Percentiles rank a stretch among this genome's conserved stretches.
Evolutionary conservation across 2,797 vertebrate genomes (phyloP).

Genomic region (Austrolebias charrua): DNA sequence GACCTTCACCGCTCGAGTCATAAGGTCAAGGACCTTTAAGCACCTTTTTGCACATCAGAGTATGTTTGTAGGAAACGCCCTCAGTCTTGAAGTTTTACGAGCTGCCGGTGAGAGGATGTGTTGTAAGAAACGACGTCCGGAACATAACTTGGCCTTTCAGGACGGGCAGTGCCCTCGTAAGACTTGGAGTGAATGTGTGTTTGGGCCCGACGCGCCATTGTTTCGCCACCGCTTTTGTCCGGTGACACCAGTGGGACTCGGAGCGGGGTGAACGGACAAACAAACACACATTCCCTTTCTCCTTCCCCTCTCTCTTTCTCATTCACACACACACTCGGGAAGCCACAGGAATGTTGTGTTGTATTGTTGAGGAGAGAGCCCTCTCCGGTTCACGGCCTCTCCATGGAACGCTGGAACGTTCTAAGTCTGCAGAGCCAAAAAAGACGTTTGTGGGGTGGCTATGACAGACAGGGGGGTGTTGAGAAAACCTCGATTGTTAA

Average conservation of each 20-base stretch:
- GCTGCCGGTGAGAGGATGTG: conserved; percentile 68
- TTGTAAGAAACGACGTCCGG: conserved; percentile 66
- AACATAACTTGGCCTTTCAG: conserved; percentile 59
- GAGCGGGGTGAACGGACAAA: conserved; percentile 55
- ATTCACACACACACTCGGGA: conserved; percentile 53
- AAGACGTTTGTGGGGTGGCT: conserved; percentile 46
- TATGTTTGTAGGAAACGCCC: conserved; percentile 65
- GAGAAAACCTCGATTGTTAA: conserved; percentile 53
- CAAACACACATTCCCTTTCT: conserved; percentile 55
- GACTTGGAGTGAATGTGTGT: conserved; percentile 28
- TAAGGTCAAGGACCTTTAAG: conserved; percentile 27
- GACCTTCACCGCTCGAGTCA: conserved; percentile 32
- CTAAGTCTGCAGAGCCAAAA: conserved; percentile 59
- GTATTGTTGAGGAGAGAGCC: conserved; percentile 55
- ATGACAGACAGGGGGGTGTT: conserved; percentile 39
- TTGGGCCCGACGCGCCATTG: conserved; percentile 61
- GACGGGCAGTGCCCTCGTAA: conserved; percentile 53
- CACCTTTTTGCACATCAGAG: conserved; percentile 10
- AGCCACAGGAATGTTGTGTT: conserved; percentile 77
- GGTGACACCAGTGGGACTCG: conserved; percentile 71
- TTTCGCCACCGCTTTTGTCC: conserved; percentile 63
- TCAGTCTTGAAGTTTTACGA: conserved; percentile 69
- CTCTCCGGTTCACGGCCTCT: conserved; percentile 74
- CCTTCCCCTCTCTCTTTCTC: conserved; percentile 17
- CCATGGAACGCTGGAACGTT: conserved; percentile 76